Conservation (phyloP, 2,888 invertebrate genomes). For the Oxystoma pomonae region DNA sequence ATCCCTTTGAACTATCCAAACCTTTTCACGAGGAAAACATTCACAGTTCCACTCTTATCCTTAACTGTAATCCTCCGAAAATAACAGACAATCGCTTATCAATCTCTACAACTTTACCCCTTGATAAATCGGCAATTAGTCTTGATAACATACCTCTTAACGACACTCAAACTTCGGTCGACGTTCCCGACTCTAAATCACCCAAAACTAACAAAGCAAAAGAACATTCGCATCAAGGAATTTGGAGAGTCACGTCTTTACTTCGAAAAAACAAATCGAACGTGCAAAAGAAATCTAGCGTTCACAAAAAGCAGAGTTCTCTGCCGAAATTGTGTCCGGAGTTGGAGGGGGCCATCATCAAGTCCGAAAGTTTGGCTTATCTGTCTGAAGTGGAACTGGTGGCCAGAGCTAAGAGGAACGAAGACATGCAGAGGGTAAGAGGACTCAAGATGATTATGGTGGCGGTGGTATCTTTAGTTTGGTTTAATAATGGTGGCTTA, state of each 20-base stretch:
- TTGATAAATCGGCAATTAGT: neutral
- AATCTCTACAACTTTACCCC: neutral
- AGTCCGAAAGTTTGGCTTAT: conserved; percentile 52
- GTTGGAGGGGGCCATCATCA: conserved; percentile 50
- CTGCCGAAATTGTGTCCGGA: conserved; percentile 48
- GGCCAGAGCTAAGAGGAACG: conserved; percentile 50
- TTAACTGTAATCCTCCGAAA: conserved; percentile 20
- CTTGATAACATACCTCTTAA: neutral
- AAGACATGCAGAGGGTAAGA: conserved; percentile 51
- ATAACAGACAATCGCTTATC: conserved; percentile 5
- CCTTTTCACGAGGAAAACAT: conserved; percentile 13
- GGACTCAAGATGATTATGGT: conserved; percentile 9
- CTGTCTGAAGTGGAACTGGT: conserved; percentile 50
- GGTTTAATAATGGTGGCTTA: no score
- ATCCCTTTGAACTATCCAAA: conserved; percentile 25
- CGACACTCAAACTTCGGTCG: neutral
- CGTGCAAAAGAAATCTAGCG: neutral
- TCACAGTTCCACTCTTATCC: conserved; percentile 23
- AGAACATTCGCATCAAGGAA: conserved; percentile 13
- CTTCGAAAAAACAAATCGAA: conserved; percentile 33
- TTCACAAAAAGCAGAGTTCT: conserved; percentile 37
- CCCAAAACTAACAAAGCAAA: conserved; percentile 2
- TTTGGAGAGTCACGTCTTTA: conserved; percentile 42
- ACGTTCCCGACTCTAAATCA: neutral
- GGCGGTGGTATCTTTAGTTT: conserved; percentile 11